phyloP scores from a whole-genome alignment of 2,888 invertebrate species.

The Ichneumoninae sp. region DNA sequence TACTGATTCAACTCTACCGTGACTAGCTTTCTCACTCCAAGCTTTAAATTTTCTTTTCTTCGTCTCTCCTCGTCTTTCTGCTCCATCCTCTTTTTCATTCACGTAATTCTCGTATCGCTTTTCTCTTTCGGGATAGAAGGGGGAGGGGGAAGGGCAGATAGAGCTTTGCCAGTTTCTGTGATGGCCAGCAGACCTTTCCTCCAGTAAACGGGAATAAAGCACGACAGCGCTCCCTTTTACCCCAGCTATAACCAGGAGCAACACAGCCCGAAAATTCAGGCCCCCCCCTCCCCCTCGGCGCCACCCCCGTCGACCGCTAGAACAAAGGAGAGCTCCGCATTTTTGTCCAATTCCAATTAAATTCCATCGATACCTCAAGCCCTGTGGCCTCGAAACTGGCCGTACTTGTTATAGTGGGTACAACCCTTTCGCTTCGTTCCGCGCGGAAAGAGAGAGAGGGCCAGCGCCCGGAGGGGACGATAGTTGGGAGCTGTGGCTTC shows the following conservation, averaged over 20 bases:
- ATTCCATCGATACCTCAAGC: constrained; percentile 64
- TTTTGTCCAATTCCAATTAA: constrained; percentile 70
- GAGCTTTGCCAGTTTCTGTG: constrained; percentile 22
- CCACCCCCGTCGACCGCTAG: constrained; percentile 27
- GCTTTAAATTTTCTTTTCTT: constrained; percentile 23
- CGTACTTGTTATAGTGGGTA: constrained; percentile 28
- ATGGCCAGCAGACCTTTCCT: constrained; percentile 28
- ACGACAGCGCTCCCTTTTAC: constrained; percentile 30
- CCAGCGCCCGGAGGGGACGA: background rate
- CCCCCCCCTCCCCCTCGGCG: background rate
- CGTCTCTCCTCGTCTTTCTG: background rate
- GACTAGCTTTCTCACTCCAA: constrained; percentile 17
- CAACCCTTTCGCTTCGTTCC: constrained; percentile 46
- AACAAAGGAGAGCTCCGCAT: constrained; percentile 67
- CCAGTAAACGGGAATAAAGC: constrained; percentile 44
- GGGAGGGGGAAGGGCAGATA: background rate
- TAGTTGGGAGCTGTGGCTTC: constrained; percentile 33
- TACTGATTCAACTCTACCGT: constrained; percentile 27
- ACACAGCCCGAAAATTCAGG: background rate
- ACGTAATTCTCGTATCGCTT: constrained; percentile 4
- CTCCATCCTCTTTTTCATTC: constrained; percentile 17
- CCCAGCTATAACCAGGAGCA: constrained; percentile 24
- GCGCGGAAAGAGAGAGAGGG: background rate
- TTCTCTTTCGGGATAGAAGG: background rate
- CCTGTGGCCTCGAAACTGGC: constrained; percentile 33